Conservation (phyloP, 1,140 invertebrate species). For the Brachionus calyciflorus region DNA sequence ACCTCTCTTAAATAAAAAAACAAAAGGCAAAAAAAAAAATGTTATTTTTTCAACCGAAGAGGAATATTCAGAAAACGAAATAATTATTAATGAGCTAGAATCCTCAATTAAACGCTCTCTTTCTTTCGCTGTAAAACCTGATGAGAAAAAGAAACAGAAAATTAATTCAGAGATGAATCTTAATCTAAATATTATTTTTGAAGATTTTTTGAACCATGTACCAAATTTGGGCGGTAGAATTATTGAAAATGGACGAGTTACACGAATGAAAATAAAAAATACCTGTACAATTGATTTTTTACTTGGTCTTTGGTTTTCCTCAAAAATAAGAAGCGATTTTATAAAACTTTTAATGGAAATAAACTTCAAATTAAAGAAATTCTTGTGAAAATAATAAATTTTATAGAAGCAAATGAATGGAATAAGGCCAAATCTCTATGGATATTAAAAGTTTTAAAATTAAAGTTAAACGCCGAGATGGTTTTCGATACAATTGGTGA, state of each 20-base stretch:
- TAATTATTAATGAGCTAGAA: too few relatives aligned
- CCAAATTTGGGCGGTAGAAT: neutral
- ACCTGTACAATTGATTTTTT: slow-evolving; percentile 4
- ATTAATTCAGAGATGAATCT: too few relatives aligned
- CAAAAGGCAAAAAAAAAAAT: too few relatives aligned
- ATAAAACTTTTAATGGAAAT: neutral
- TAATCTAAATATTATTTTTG: neutral
- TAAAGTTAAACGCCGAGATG: neutral
- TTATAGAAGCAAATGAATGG: slow-evolving; percentile 15
- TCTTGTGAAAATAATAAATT: neutral
- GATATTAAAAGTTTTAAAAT: neutral
- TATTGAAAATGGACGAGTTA: neutral
- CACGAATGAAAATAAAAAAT: slow-evolving; percentile 11
- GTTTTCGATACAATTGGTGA: neutral
- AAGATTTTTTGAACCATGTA: neutral
- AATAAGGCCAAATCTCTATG: neutral
- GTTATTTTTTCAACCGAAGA: neutral
- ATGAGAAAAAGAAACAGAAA: too few relatives aligned
- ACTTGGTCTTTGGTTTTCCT: neutral
- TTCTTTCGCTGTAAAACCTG: too few relatives aligned
- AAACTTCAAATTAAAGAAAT: neutral
- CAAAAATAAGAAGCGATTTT: neutral
- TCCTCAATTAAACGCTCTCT: too few relatives aligned
- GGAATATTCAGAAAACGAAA: too few relatives aligned
- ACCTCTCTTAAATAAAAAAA: neutral